These are phyloP conservation scores for Dipodomys merriami DNA, from an alignment of 2,113 vertebrate species.

Conservation along the genomic window DNA sequence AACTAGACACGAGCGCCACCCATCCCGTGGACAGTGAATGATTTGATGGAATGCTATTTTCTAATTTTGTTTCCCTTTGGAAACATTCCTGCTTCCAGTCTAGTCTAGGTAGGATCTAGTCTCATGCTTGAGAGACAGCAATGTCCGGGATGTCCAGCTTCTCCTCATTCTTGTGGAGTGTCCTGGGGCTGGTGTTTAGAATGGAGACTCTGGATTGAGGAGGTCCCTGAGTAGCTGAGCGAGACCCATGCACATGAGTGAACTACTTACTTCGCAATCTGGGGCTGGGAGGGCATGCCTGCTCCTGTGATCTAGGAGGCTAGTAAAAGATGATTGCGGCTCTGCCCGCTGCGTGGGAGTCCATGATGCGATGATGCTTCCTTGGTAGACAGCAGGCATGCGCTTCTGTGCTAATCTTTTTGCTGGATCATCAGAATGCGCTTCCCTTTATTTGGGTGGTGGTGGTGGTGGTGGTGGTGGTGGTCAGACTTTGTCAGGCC, in stretches of 20 bases:
- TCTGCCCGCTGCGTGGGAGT: conserved; percentile 50
- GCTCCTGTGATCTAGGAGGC: conserved; percentile 24
- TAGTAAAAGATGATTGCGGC: conserved; percentile 55
- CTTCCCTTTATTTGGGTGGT: neutral
- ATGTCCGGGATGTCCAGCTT: neutral
- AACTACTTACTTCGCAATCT: neutral
- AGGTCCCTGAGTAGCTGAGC: neutral
- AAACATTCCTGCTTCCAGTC: neutral
- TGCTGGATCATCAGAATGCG: conserved; percentile 40
- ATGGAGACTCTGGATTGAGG: neutral
- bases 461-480: too few relatives aligned
- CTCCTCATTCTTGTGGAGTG: neutral
- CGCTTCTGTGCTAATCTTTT: neutral
- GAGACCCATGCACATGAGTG: neutral
- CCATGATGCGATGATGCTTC: neutral
- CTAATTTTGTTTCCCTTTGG: neutral
- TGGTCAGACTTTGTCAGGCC: neutral
- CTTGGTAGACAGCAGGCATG: neutral
- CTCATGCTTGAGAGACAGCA: neutral
- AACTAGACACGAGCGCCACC: conserved; percentile 26
- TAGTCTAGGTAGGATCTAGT: neutral
- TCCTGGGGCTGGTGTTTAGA: neutral
- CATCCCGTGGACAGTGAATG: neutral
- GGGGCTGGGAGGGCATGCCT: neutral
- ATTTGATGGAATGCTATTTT: too few relatives aligned